A percentile compares a stretch with the other conserved stretches of the same genome.
These are phyloP conservation scores for Gymnobelideus leadbeateri DNA, from an alignment of 2,113 vertebrate genomes.

Conservation along the genomic window DNA sequence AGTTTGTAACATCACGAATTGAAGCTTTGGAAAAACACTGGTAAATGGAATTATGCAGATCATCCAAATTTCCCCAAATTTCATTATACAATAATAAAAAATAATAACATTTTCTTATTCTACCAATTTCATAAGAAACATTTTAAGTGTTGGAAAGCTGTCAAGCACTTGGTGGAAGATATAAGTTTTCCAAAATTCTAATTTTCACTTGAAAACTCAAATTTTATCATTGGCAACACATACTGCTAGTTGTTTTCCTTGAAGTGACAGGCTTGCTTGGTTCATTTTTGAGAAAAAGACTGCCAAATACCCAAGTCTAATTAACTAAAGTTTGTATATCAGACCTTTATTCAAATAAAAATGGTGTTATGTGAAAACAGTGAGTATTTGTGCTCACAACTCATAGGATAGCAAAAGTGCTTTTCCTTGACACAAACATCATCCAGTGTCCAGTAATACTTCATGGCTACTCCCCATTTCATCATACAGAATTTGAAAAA, in stretches of 20 bases:
- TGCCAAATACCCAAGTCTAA: neutral
- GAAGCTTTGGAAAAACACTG: neutral
- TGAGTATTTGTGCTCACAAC: neutral
- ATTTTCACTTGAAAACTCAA: neutral
- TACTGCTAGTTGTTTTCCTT: neutral
- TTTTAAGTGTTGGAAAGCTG: neutral
- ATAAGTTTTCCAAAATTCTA: neutral
- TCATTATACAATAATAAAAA: neutral
- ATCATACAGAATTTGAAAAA: neutral
- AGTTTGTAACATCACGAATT: neutral
- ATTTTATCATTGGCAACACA: neutral
- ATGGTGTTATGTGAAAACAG: neutral
- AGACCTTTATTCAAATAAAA: neutral
- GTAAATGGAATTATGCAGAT: neutral
- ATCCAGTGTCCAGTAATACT: neutral
- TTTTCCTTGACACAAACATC: neutral
- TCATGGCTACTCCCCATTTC: neutral
- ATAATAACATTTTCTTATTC: neutral
- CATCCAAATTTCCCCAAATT: neutral
- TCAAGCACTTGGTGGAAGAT: neutral
- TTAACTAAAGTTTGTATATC: neutral
- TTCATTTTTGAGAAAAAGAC: neutral
- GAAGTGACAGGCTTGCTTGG: neutral
- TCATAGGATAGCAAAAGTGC: neutral
- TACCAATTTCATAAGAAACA: neutral